Evolutionary conservation across 1,140 invertebrate genomes (phyloP).

Genomic region (Leptestheria dahalacensis): DNA sequence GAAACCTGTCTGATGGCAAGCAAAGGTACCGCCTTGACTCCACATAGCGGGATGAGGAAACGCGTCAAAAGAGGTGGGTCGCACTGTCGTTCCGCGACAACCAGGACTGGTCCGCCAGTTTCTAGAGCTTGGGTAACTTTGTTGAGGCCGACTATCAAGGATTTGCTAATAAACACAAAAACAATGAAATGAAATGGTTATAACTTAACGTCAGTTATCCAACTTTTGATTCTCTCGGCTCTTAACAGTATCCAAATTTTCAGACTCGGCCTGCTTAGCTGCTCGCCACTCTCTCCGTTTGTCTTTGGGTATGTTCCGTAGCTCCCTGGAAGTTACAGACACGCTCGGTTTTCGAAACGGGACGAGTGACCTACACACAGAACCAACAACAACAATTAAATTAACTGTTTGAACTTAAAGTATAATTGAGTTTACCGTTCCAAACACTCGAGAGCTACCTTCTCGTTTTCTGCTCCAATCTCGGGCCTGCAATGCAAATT

Average conservation of each 20-base stretch:
- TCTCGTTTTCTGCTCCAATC: neutral
- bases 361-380: neutral
- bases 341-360: neutral
- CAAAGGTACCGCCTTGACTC: neutral
- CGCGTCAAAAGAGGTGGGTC: neutral
- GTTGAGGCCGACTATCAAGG: neutral
- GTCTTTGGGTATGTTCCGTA: neutral
- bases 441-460: neutral
- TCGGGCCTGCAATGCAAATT: neutral
- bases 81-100: neutral
- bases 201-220: neutral
- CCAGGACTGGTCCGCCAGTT: neutral
- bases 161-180: neutral
- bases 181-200: neutral
- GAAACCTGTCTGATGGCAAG: neutral
- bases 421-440: neutral
- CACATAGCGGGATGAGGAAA: constrained; percentile 5
- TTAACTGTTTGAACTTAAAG: neutral
- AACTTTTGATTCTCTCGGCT: no score
- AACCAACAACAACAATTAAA: neutral
- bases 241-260: no score
- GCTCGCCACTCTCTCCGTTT: neutral
- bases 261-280: neutral
- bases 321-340: neutral
- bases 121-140: neutral